phyloP scores from a whole-genome alignment of 2,797 vertebrate genomes.

The Dendrocincla tyrannina region DNA sequence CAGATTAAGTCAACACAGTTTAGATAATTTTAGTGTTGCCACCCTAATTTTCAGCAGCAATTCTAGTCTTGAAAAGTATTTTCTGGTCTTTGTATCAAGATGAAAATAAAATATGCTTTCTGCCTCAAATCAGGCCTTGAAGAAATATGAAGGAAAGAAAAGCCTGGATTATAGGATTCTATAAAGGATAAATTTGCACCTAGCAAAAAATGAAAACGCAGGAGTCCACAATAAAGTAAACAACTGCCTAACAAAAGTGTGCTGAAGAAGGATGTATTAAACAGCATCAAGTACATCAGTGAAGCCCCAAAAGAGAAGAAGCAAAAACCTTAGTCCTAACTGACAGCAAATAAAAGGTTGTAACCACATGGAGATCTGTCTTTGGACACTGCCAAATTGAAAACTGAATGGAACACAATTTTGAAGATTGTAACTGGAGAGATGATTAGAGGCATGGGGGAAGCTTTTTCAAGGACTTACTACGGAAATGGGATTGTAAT shows the following conservation, averaged over 20 bases:
- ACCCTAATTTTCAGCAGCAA: background rate
- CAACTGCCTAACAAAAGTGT: background rate
- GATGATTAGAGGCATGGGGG: constrained; percentile 74
- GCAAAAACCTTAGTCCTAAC: constrained; percentile 48
- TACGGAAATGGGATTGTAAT: constrained; percentile 76
- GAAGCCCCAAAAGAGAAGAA: constrained; percentile 39
- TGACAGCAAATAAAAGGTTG: constrained; percentile 72
- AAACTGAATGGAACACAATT: constrained; percentile 74
- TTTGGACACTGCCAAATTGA: constrained; percentile 72
- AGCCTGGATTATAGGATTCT: background rate
- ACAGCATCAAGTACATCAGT: background rate
- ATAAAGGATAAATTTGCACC: background rate
- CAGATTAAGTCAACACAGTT: background rate
- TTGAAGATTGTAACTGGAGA: constrained; percentile 74
- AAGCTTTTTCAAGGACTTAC: constrained; percentile 74
- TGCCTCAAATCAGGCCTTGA: background rate
- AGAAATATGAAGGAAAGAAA: background rate
- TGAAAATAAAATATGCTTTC: background rate
- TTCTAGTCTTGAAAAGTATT: background rate
- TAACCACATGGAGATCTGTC: constrained; percentile 72
- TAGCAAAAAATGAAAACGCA: background rate
- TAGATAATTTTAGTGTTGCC: background rate
- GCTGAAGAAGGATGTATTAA: background rate
- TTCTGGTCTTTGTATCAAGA: background rate
- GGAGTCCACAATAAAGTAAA: background rate